Conservation (phyloP, 2,113 vertebrate genomes). For the Rhineura floridana region DNA sequence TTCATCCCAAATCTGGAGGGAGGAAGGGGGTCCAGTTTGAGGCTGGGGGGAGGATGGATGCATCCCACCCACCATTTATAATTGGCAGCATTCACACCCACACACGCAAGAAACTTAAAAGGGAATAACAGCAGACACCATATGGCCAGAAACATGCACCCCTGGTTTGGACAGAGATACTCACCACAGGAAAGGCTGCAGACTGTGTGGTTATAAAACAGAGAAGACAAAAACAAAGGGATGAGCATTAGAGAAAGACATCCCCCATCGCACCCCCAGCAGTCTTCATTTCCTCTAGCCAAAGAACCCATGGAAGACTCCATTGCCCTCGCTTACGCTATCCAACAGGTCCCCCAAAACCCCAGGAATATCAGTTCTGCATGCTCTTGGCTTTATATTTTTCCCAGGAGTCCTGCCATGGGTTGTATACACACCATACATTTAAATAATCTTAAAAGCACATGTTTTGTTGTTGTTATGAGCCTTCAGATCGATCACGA, state of each 20-base stretch:
- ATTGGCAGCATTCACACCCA: background rate
- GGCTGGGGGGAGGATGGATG: background rate
- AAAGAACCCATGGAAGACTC: background rate
- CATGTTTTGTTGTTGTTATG: too few relatives aligned
- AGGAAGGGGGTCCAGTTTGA: background rate
- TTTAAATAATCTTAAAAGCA: too few relatives aligned
- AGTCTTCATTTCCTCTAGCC: background rate
- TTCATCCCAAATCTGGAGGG: too few relatives aligned
- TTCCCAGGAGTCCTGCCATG: background rate
- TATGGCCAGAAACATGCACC: background rate
- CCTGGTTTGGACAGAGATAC: conserved; percentile 1
- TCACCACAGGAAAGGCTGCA: conserved; percentile 33
- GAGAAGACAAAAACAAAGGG: background rate
- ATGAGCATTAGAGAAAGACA: too few relatives aligned
- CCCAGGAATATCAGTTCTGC: background rate
- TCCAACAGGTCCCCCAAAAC: background rate
- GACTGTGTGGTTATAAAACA: background rate
- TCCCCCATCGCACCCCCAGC: too few relatives aligned
- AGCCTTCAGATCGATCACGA: too few relatives aligned
- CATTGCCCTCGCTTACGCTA: background rate
- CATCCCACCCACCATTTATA: background rate
- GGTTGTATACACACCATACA: too few relatives aligned
- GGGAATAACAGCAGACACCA: background rate
- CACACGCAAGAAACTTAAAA: background rate
- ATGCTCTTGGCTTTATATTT: background rate